phyloP scores from a whole-genome alignment of 2,797 vertebrate genomes.

The Bovichtus variegatus region DNA sequence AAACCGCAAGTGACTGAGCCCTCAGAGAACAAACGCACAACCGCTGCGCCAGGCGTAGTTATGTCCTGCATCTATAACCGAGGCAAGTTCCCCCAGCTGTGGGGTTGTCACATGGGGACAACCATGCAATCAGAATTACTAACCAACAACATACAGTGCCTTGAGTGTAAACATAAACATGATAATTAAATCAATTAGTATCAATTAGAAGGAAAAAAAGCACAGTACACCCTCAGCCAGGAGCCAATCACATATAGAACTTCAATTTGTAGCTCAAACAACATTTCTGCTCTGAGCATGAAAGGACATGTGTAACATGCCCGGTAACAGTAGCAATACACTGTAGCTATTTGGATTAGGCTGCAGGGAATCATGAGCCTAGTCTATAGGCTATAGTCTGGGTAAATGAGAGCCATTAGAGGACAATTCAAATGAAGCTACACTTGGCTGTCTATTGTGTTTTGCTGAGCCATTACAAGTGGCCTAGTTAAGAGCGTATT shows the following conservation, averaged over 20 bases:
- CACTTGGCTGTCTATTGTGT: conserved; percentile 31
- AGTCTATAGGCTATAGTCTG: conserved; percentile 2
- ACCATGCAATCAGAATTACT: conserved; percentile 46
- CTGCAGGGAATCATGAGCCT: conserved; percentile 10
- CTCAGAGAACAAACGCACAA: conserved; percentile 26
- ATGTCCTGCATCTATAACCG: conserved; percentile 24
- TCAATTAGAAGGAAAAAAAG: conserved; percentile 72
- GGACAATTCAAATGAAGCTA: conserved; percentile 25
- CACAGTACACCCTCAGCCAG: conserved; percentile 37
- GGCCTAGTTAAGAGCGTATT: conserved; percentile 3
- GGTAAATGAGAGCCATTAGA: conserved; percentile 19
- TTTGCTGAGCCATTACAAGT: conserved; percentile 18
- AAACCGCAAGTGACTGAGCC: conserved; percentile 28
- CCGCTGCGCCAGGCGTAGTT: conserved; percentile 16
- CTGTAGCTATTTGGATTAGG: conserved; percentile 6
- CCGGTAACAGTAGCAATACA: conserved; percentile 15
- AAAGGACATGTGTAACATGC: conserved; percentile 10
- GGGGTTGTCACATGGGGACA: conserved; percentile 27
- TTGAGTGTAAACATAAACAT: conserved; percentile 51
- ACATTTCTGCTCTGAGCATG: conserved; percentile 10
- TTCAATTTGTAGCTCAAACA: conserved; percentile 34
- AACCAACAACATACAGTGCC: conserved; percentile 43
- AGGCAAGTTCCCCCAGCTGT: conserved; percentile 38
- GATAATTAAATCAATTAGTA: conserved; percentile 79
- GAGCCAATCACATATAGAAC: conserved; percentile 27